Percentiles rank a stretch among this genome's conserved stretches.
Evolutionary conservation across 2,888 invertebrate genomes (phyloP).

Genomic region (Hydropsyche betteni): DNA sequence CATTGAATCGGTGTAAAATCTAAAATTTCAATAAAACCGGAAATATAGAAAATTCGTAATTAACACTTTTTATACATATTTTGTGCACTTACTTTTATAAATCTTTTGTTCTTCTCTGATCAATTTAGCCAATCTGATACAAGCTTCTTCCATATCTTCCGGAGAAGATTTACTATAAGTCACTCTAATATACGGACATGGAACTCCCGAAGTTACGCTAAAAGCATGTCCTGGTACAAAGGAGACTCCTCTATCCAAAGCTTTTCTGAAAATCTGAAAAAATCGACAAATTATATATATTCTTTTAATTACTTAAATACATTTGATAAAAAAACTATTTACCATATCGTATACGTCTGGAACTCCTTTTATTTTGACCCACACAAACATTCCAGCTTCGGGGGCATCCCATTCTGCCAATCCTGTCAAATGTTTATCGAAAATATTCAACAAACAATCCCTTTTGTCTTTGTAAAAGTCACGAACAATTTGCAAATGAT

Average conservation of each 20-base stretch:
- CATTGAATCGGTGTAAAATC: constrained; percentile 48
- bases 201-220: constrained; percentile 68
- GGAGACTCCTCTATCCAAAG: constrained; percentile 73
- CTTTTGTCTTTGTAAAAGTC: constrained; percentile 72
- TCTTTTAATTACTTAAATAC: background rate
- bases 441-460: constrained; percentile 69
- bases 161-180: constrained; percentile 75
- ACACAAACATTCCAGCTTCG: constrained; percentile 80
- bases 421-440: constrained; percentile 69
- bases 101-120: constrained; percentile 68
- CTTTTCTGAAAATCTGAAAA: constrained; percentile 64
- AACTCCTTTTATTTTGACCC: constrained; percentile 75
- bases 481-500: constrained; percentile 69
- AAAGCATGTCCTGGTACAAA: constrained; percentile 81
- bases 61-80: too few species aligned
- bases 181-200: constrained; percentile 74
- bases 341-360: constrained; percentile 79
- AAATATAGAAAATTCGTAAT: background rate
- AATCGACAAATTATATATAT: background rate
- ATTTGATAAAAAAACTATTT: background rate
- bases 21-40: constrained; percentile 40
- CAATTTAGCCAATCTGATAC: constrained; percentile 67
- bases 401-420: constrained; percentile 75
- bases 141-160: constrained; percentile 72
- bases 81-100: constrained; percentile 34